phyloP scores from a whole-genome alignment of 2,113 vertebrate genomes.

The Saimiri boliviensis region DNA sequence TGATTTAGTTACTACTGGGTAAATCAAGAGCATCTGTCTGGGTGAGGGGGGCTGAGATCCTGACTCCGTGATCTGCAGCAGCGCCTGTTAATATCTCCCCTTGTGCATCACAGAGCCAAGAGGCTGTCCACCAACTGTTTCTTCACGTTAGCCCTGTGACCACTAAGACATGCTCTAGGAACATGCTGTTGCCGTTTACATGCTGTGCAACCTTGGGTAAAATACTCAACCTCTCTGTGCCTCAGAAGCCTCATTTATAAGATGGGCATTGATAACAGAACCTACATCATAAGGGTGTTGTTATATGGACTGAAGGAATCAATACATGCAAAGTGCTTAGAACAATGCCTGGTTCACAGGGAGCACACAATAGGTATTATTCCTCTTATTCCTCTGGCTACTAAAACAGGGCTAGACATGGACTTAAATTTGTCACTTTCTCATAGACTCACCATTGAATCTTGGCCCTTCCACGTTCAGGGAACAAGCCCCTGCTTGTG shows the following conservation, averaged over 20 bases:
- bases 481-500: neutral
- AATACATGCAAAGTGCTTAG: neutral
- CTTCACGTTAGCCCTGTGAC: neutral
- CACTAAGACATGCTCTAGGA: neutral
- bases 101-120: neutral
- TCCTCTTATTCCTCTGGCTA: neutral
- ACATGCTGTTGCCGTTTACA: no score
- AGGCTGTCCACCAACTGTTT: neutral
- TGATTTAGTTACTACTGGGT: neutral
- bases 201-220: neutral
- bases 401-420: neutral
- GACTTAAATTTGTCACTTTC: neutral
- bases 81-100: neutral
- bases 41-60: neutral
- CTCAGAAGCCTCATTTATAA: neutral
- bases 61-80: fast-evolving
- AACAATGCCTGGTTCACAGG: neutral
- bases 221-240: neutral
- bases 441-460: neutral
- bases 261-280: neutral
- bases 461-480: neutral
- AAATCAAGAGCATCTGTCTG: neutral
- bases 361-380: neutral
- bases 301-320: neutral
- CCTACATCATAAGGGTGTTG: fast-evolving